A percentile compares a stretch with the other conserved stretches of the same genome.
Evolutionary conservation across 2,113 vertebrate genomes (phyloP).

Genomic region (Ptyas mucosa): DNA sequence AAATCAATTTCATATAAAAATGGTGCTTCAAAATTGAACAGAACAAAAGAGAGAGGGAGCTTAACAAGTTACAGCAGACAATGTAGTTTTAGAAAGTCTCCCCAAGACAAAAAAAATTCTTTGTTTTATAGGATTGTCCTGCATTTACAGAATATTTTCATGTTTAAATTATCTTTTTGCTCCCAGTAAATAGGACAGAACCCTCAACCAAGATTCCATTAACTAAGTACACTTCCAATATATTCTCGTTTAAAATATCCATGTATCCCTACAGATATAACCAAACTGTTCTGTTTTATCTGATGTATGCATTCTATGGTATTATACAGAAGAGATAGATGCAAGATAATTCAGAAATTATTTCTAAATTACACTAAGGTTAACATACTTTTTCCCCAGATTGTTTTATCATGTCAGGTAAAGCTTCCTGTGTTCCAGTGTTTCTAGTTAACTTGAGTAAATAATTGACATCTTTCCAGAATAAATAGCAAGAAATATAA

Average conservation of each 20-base stretch:
- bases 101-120: not conserved
- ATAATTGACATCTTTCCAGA: no score
- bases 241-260: not conserved
- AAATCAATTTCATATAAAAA: constrained; percentile 1
- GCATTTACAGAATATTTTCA: not conserved
- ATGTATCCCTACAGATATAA: not conserved
- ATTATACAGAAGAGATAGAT: not conserved
- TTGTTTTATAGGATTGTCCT: not conserved
- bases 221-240: not conserved
- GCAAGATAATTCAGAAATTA: not conserved
- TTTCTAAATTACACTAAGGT: not conserved
- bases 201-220: not conserved
- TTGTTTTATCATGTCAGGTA: not conserved
- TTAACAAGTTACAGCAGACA: not conserved
- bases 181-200: not conserved
- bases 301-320: not conserved
- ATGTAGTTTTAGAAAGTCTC: not conserved
- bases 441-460: not conserved
- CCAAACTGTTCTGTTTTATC: not conserved
- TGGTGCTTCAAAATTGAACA: not conserved
- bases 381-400: not conserved
- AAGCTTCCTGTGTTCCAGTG: not conserved
- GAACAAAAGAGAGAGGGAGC: not conserved
- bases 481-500: no score
- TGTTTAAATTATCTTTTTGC: not conserved